phyloP scores from a whole-genome alignment of 2,113 vertebrate species.

The Oreotragus oreotragus region DNA sequence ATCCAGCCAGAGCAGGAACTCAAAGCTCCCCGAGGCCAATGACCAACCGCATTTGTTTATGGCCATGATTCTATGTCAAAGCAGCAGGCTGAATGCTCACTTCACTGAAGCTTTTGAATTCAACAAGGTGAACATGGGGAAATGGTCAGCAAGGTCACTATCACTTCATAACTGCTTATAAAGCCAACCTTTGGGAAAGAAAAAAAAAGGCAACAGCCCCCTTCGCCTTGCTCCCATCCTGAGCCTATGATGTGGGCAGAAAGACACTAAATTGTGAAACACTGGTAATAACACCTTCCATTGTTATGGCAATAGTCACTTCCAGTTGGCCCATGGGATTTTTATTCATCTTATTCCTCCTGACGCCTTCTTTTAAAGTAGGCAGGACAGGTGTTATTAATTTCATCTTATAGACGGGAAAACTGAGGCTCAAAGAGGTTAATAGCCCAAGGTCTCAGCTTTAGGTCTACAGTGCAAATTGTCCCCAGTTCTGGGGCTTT shows the following conservation, averaged over 20 bases:
- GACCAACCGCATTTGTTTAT: background rate
- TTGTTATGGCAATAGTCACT: background rate
- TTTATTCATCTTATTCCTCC: background rate
- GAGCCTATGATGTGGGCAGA: slow-evolving; percentile 43
- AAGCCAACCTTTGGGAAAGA: background rate
- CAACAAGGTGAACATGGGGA: background rate
- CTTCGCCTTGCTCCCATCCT: background rate
- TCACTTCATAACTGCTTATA: background rate
- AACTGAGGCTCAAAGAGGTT: background rate
- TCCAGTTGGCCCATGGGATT: background rate
- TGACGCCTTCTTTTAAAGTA: background rate
- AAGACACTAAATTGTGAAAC: background rate
- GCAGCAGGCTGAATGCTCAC: background rate
- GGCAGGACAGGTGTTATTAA: background rate
- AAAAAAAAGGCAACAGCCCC: background rate
- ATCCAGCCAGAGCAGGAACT: background rate
- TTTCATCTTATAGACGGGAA: background rate
- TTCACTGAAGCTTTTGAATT: background rate
- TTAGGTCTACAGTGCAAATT: background rate
- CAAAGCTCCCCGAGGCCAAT: background rate
- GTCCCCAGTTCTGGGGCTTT: background rate
- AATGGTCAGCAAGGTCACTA: background rate
- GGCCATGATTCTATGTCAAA: background rate
- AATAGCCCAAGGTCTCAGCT: background rate
- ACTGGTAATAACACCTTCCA: background rate